These are phyloP conservation scores for Helarctos malayanus DNA, from an alignment of 2,797 vertebrate genomes.

Conservation along the genomic window DNA sequence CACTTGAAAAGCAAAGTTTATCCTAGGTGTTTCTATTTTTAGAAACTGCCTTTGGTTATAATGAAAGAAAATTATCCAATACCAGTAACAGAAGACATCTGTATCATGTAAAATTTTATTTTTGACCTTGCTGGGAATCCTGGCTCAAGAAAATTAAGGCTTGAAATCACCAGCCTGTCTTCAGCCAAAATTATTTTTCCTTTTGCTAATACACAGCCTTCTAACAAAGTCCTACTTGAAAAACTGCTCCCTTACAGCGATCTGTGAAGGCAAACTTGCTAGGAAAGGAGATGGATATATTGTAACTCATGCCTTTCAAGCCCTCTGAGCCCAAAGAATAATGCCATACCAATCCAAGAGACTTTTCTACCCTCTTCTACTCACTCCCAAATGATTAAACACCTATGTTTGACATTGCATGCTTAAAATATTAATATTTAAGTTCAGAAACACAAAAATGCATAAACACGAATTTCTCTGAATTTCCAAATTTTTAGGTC, in stretches of 20 bases:
- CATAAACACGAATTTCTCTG: background rate
- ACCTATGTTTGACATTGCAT: background rate
- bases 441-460: conserved; percentile 20
- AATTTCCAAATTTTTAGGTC: conserved; percentile 34
- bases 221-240: background rate
- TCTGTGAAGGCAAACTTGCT: background rate
- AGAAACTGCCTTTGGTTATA: conserved; percentile 27
- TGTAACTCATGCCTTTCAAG: background rate
- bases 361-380: background rate
- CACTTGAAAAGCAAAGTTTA: conserved; percentile 53
- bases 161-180: background rate
- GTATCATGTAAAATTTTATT: conserved; percentile 15
- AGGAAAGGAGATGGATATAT: background rate
- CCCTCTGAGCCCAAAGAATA: background rate
- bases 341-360: background rate
- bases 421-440: conserved; percentile 41
- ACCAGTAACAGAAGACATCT: background rate
- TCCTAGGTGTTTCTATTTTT: conserved; percentile 43
- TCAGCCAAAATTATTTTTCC: conserved; percentile 20
- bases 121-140: background rate
- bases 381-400: conserved; percentile 30
- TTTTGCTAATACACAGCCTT: background rate
- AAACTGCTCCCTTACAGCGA: background rate
- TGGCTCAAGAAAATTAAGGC: conserved; percentile 57
- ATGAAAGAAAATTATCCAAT: background rate